phyloP scores from a whole-genome alignment of 2,888 invertebrate genomes.

The Thumatha senex region DNA sequence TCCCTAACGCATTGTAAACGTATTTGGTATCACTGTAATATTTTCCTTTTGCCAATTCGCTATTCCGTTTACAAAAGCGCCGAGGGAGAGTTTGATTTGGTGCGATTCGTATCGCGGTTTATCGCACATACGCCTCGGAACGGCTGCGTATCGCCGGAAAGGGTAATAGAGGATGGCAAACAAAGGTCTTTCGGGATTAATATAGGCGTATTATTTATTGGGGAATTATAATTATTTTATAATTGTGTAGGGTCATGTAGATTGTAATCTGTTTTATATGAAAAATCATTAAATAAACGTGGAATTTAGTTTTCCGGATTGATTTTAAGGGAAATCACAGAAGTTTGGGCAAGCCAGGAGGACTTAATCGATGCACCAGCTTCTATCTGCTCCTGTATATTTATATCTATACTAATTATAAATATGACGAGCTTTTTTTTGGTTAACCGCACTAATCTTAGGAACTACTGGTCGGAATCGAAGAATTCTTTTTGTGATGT shows the following conservation, averaged over 20 bases:
- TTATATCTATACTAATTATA: no score
- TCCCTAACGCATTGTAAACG: constrained; percentile 68
- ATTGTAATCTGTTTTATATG: no score
- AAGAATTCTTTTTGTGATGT: no score
- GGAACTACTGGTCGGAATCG: no score
- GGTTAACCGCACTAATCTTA: no score
- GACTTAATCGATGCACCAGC: no score
- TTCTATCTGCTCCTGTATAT: no score
- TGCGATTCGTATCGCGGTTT: constrained; percentile 53
- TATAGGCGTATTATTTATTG: constrained; percentile 26
- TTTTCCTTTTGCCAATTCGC: constrained; percentile 61
- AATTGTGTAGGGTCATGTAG: constrained; percentile 9
- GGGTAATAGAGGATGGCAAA: constrained; percentile 28
- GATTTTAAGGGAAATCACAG: no score
- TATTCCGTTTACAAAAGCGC: constrained; percentile 51
- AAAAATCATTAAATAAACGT: no score
- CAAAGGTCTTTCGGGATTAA: constrained; percentile 35
- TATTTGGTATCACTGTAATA: constrained; percentile 57
- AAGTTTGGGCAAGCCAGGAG: no score
- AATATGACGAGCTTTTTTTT: no score
- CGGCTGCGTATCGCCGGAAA: constrained; percentile 17
- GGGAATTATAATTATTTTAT: constrained; percentile 22
- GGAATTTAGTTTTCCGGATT: no score
- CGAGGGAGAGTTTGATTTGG: constrained; percentile 72
- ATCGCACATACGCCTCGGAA: constrained; percentile 37